Evolutionary conservation across 1,140 invertebrate species (phyloP).

Genomic region (Heliconius melpomene): DNA sequence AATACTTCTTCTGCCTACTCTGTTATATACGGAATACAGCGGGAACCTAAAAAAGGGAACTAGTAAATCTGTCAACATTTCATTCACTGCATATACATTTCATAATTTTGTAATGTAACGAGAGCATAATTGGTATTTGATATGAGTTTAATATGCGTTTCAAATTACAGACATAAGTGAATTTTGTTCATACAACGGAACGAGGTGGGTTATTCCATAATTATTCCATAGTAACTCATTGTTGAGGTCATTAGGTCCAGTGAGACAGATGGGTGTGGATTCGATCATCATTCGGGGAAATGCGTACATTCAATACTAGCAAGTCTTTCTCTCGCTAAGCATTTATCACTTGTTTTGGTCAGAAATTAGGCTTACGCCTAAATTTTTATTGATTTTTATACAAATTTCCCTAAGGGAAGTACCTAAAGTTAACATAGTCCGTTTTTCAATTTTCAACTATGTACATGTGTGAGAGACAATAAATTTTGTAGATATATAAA

Average conservation of each 20-base stretch:
- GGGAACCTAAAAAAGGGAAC: neutral
- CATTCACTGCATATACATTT: neutral
- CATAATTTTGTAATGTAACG: constrained; percentile 22
- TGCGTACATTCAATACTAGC: too few species aligned
- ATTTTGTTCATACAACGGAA: constrained; percentile 9
- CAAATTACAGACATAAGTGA: constrained; percentile 17
- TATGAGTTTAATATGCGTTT: constrained; percentile 15
- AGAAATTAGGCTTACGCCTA: too few species aligned
- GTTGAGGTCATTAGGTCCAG: neutral
- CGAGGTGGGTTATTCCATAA: neutral
- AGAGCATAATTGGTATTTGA: constrained; percentile 4
- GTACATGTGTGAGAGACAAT: too few species aligned
- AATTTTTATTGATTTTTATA: too few species aligned
- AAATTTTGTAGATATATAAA: too few species aligned
- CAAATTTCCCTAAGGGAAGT: too few species aligned
- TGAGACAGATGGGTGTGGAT: neutral
- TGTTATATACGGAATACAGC: too few species aligned
- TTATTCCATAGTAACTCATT: neutral
- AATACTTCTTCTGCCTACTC: too few species aligned
- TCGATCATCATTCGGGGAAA: neutral
- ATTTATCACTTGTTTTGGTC: too few species aligned
- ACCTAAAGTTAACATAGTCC: too few species aligned
- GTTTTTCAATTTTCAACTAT: too few species aligned
- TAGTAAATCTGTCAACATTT: neutral
- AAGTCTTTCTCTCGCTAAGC: too few species aligned